Conservation (phyloP, 2,888 invertebrate species). For the Drosophila mettleri region DNA sequence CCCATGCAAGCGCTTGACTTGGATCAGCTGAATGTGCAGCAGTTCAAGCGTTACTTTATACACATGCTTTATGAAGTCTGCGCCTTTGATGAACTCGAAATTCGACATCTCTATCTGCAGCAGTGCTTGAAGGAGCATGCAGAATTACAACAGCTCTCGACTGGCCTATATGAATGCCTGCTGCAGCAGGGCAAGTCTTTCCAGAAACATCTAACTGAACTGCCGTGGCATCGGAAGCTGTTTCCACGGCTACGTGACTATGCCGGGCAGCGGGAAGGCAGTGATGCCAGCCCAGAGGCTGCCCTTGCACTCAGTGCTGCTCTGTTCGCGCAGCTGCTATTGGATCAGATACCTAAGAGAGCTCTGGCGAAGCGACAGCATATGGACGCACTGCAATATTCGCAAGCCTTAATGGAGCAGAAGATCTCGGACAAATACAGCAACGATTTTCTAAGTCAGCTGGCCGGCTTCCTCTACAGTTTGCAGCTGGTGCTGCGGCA, state of each 20-base stretch:
- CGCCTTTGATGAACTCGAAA: constrained; percentile 79
- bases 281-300: constrained; percentile 32
- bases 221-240: constrained; percentile 84
- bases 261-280: constrained; percentile 21
- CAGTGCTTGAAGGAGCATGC: constrained; percentile 44
- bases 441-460: constrained; percentile 75
- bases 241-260: constrained; percentile 83
- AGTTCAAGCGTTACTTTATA: constrained; percentile 75
- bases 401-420: constrained; percentile 75
- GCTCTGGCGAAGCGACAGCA: constrained; percentile 60
- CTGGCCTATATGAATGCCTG: constrained; percentile 47
- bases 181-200: constrained; percentile 22
- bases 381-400: constrained; percentile 81
- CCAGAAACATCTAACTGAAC: constrained; percentile 13
- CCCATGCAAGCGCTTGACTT: constrained; percentile 64
- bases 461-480: constrained; percentile 68
- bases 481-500: constrained; percentile 58
- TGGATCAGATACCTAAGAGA: constrained; percentile 60
- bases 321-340: constrained; percentile 67
- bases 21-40: constrained; percentile 33
- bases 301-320: constrained; percentile 64
- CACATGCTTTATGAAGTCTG: constrained; percentile 85
- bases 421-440: constrained; percentile 77
- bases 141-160: constrained; percentile 52
- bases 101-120: constrained; percentile 81